These are phyloP conservation scores for Lophura nycthemera DNA, from an alignment of 2,113 vertebrate genomes.

Conservation along the genomic window DNA sequence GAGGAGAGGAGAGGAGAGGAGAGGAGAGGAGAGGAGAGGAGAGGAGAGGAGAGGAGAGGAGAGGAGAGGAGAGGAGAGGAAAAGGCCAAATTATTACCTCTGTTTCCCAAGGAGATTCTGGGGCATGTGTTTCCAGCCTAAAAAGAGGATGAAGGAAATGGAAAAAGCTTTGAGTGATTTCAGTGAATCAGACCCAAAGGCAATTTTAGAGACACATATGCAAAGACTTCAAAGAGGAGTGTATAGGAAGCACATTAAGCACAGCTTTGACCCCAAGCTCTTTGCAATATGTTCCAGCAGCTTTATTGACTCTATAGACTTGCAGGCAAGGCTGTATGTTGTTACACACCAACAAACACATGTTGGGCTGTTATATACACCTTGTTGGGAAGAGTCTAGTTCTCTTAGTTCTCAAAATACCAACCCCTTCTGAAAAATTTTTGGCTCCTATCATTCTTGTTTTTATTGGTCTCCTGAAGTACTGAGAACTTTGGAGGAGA, in stretches of 20 bases:
- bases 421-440: not conserved
- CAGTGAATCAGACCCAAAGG: conserved; percentile 11
- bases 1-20: too few species aligned
- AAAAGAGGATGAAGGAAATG: conserved; percentile 43
- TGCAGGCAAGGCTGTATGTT: not conserved
- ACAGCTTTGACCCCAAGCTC: not conserved
- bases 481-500: conserved; percentile 27
- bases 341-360: not conserved
- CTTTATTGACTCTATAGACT: not conserved
- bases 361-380: not conserved
- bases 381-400: conserved; percentile 14
- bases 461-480: conserved; percentile 63
- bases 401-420: not conserved
- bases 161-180: conserved; percentile 25
- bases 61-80: not conserved
- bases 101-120: not conserved
- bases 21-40: too few species aligned
- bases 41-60: too few species aligned
- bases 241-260: not conserved
- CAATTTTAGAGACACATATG: not conserved
- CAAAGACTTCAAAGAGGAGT: conserved; percentile 34
- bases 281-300: not conserved
- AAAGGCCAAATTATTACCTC: not conserved
- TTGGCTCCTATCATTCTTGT: conserved; percentile 24
- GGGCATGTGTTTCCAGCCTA: not conserved